phyloP scores from a whole-genome alignment of 2,888 invertebrate genomes.

The Scrobipalpa atriplicella region DNA sequence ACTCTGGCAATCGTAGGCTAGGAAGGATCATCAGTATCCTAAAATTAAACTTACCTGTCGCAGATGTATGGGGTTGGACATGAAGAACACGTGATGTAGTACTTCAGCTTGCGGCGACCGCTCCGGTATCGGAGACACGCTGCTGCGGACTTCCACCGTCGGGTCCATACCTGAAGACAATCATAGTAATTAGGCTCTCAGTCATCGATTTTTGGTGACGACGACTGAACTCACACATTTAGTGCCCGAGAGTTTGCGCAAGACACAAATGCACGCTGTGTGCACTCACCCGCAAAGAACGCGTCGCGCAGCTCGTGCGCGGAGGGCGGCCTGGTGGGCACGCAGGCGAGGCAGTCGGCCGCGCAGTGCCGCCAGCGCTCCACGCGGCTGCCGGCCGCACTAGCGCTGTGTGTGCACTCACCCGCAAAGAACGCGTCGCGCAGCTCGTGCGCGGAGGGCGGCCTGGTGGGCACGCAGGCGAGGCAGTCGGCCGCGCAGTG shows the following conservation, averaged over 20 bases:
- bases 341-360: constrained; percentile 69
- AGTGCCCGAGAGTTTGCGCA: too few species aligned
- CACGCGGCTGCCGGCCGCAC: constrained; percentile 7
- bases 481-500: constrained; percentile 66
- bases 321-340: constrained; percentile 67
- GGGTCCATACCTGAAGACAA: constrained; percentile 46
- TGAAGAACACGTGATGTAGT: constrained; percentile 66
- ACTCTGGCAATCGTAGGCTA: too few species aligned
- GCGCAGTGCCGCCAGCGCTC: constrained; percentile 61
- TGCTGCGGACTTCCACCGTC: constrained; percentile 40
- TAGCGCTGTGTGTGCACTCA: constrained; percentile 32
- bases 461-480: constrained; percentile 68
- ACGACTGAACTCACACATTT: too few species aligned
- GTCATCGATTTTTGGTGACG: not conserved
- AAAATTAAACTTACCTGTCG: constrained; percentile 55
- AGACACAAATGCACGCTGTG: too few species aligned
- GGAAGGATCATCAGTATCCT: too few species aligned
- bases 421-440: constrained; percentile 39
- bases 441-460: constrained; percentile 71
- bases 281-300: constrained; percentile 68
- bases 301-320: constrained; percentile 75
- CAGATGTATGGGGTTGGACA: constrained; percentile 75
- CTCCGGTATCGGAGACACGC: constrained; percentile 46
- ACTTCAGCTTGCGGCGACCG: constrained; percentile 63
- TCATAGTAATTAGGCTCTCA: too few species aligned